Percentiles rank a stretch among this genome's conserved stretches.
These are phyloP conservation scores for Heliconius cydno DNA, from an alignment of 2,888 invertebrate species.

Conservation along the genomic window DNA sequence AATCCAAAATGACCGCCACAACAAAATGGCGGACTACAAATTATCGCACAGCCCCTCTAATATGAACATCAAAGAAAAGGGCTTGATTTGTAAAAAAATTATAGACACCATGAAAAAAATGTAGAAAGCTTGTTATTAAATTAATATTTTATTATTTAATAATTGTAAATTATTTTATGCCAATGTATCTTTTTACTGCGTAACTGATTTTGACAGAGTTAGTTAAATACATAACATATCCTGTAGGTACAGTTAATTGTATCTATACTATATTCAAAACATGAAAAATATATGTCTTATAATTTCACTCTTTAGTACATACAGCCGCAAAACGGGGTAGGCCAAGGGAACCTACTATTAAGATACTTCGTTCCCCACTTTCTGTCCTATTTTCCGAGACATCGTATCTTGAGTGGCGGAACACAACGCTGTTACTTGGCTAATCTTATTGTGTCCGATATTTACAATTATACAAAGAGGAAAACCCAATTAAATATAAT, in stretches of 20 bases:
- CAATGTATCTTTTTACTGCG: background rate
- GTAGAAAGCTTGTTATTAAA: too few relatives aligned
- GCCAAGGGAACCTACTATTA: background rate
- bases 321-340: background rate
- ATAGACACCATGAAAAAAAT: too few relatives aligned
- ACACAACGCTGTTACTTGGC: background rate
- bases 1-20: too few relatives aligned
- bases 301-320: too few relatives aligned
- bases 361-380: background rate
- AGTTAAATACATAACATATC: background rate
- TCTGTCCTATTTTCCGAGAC: background rate
- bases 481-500: slow-evolving; percentile 34
- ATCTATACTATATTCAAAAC: background rate
- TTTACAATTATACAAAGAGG: slow-evolving; percentile 23
- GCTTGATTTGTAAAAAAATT: too few relatives aligned
- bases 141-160: too few relatives aligned
- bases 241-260: background rate
- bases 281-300: too few relatives aligned
- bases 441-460: background rate
- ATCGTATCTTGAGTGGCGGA: background rate
- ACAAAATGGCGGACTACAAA: too few relatives aligned
- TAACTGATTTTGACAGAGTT: background rate
- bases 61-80: too few relatives aligned
- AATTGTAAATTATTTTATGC: background rate
- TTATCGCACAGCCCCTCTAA: too few relatives aligned